These are phyloP conservation scores for Proisotoma minuta DNA, from an alignment of 2,888 invertebrate species.

Conservation along the genomic window DNA sequence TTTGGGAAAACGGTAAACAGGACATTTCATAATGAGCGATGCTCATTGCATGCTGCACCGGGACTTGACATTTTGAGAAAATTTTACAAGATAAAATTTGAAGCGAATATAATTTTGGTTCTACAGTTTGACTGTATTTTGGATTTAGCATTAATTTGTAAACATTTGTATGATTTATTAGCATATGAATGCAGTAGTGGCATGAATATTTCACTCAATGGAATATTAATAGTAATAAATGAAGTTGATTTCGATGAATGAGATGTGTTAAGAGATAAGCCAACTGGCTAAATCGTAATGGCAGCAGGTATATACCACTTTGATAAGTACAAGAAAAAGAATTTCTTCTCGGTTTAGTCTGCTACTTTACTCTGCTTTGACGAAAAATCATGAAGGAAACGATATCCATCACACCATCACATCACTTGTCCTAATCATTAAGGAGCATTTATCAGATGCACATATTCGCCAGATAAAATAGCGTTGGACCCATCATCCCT, in stretches of 20 bases:
- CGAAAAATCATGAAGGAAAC: not conserved
- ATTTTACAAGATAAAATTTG: not conserved
- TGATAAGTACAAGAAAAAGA: too few relatives aligned
- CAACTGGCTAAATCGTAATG: not conserved
- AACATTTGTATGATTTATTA: not conserved
- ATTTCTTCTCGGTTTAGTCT: too few relatives aligned
- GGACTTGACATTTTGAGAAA: not conserved
- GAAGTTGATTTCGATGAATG: not conserved
- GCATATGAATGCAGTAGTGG: constrained; percentile 1
- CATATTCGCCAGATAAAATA: not conserved
- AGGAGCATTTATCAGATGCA: constrained; percentile 1
- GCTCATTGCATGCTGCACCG: not conserved
- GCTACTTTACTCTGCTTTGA: too few relatives aligned
- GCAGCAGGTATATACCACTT: not conserved
- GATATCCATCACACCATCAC: not conserved
- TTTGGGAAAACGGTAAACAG: too few relatives aligned
- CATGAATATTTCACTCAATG: not conserved
- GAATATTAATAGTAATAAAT: constrained; percentile 1
- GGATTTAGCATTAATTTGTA: too few relatives aligned
- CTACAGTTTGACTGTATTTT: too few relatives aligned
- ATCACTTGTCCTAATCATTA: constrained; percentile 6
- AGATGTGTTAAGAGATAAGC: not conserved
- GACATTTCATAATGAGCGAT: not conserved
- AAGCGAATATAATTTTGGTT: not conserved
- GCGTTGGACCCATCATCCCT: not conserved